A percentile compares a stretch with the other conserved stretches of the same genome.
These are phyloP conservation scores for Choristoneura rosaceana DNA, from an alignment of 2,888 invertebrate species.

Conservation along the genomic window DNA sequence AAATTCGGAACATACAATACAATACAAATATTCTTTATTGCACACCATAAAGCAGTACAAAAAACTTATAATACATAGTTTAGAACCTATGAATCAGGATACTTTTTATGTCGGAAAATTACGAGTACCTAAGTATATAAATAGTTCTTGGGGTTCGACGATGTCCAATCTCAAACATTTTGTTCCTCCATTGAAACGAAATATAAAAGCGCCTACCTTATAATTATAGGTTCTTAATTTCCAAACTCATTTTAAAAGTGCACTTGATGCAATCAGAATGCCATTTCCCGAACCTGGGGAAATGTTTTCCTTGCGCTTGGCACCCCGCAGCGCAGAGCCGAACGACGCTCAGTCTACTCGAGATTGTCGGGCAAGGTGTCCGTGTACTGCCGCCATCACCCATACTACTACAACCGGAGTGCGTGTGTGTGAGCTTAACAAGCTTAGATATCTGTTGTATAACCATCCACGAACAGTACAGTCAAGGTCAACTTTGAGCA, in stretches of 20 bases:
- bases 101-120: no score
- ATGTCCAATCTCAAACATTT: no score
- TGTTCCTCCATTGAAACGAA: no score
- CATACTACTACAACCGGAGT: conserved; percentile 68
- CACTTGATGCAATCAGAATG: neutral
- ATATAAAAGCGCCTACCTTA: neutral
- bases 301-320: conserved; percentile 57
- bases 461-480: conserved; percentile 58
- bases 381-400: conserved; percentile 52
- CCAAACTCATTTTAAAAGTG: neutral
- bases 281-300: conserved; percentile 56
- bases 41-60: no score
- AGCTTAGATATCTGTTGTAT: conserved; percentile 63
- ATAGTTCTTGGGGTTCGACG: no score
- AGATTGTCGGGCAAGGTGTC: conserved; percentile 60
- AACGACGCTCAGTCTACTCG: conserved; percentile 70
- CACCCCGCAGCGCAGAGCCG: conserved; percentile 65
- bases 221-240: neutral
- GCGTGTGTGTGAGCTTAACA: conserved; percentile 71
- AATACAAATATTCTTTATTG: no score
- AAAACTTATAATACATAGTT: no score
- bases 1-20: no score
- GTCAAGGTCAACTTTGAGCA: conserved; percentile 73
- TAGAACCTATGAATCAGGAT: no score
- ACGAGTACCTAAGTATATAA: no score